Base-by-base conservation (phyloP, 1,140 invertebrate genomes). In the Temnothorax curvispinosus region DNA sequence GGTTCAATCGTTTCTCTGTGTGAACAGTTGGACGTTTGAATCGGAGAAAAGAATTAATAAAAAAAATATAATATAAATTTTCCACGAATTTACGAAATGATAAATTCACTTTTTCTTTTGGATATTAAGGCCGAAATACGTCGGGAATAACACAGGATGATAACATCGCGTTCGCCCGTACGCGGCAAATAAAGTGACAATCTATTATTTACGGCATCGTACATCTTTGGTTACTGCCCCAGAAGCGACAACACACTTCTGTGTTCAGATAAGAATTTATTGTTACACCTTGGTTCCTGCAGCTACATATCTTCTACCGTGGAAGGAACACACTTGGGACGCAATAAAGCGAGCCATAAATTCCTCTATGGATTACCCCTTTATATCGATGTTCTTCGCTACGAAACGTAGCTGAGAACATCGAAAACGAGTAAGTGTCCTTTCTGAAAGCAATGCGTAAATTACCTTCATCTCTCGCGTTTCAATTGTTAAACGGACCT, bases 291-390 rank as follows among this genome's bases (percentile, higher is more conserved):
- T 58, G n/a, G 27, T 60, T 54, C 41, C 65, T 58, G 58, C 85
- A 72, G 85, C 88, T 80, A 90, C 78, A 54, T 87, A 54, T 67
- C 58, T 85, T 35, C 56, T 38, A 60, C 11, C 88, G 58, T 38
- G 65, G 15, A 80, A 44, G 75, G 35, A 81, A 65, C 87, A 60
- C 86, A 32, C 75, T 65, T 27, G 89, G 62, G 76, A 65, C 77
- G 89, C 87, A 90, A 91, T 91, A 91, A 90, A 88, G 89, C 21
- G 18, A 67, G 44, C 41, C 87, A 75, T 91, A 91, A 91, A 91
- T 91, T 88, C 62, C 74, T 47, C 76, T 35, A 86, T 69, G 77
- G 52, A 82, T 69, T 85, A 80, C 60, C 18, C 76, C 41, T 81
- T 88, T 89, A 87, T 87, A 88, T 80, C 18, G 71, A 81, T 60